Conservation (phyloP, 2,113 vertebrate species). For the Xiphorhynchus elegans region DNA sequence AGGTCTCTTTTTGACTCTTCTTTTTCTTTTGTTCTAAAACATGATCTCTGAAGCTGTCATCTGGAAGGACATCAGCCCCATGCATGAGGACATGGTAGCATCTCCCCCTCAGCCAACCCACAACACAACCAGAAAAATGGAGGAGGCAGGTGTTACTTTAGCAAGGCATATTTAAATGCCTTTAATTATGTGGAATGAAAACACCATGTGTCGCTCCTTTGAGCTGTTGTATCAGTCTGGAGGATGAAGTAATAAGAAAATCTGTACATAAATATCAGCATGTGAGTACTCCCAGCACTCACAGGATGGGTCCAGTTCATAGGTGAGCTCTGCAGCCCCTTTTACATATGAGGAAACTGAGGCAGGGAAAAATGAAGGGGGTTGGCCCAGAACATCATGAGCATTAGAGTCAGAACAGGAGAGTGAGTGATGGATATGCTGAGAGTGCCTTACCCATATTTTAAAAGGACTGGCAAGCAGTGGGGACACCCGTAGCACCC, state of each 20-base stretch:
- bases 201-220: accelerated
- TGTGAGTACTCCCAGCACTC: background rate
- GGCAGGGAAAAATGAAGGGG: background rate
- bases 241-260: background rate
- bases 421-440: background rate
- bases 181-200: background rate
- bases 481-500: background rate
- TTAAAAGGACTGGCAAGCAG: slow-evolving; percentile 8
- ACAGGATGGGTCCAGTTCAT: background rate
- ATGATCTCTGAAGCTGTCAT: accelerated
- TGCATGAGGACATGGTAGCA: background rate
- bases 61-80: background rate
- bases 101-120: background rate
- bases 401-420: background rate
- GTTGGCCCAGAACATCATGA: background rate
- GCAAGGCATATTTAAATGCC: background rate
- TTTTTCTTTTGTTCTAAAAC: background rate
- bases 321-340: background rate
- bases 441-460: background rate
- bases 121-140: background rate
- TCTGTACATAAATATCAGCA: background rate
- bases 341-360: background rate
- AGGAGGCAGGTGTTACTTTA: slow-evolving; percentile 4
- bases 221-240: background rate
- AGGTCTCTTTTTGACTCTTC: background rate